Evolutionary conservation across 2,797 vertebrate species (phyloP).

Genomic region (Neosilurus mollespiculum): DNA sequence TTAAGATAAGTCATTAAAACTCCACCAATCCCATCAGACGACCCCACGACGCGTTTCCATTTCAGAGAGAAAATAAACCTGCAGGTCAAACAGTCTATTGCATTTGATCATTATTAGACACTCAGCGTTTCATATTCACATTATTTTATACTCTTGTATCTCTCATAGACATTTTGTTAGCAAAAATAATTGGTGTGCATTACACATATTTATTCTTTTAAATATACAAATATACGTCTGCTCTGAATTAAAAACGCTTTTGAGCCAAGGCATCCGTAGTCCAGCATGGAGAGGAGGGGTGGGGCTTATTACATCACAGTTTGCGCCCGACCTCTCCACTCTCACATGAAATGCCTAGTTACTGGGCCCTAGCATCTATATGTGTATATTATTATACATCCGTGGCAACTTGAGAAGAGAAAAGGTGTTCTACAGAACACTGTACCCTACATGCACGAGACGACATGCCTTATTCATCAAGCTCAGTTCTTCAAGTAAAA

Average conservation of each 20-base stretch:
- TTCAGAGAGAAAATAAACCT: constrained; percentile 49
- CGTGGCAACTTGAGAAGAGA: constrained; percentile 54
- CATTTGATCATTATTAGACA: constrained; percentile 64
- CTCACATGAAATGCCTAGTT: constrained; percentile 31
- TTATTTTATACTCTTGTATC: constrained; percentile 49
- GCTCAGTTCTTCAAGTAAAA: constrained; percentile 64
- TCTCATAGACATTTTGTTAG: constrained; percentile 66
- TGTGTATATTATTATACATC: constrained; percentile 6
- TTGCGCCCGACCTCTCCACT: constrained; percentile 37
- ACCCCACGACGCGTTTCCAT: constrained; percentile 31
- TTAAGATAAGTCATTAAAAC: constrained; percentile 37
- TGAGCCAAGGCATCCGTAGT: constrained; percentile 60
- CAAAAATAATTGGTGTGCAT: constrained; percentile 73
- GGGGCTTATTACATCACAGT: constrained; percentile 49
- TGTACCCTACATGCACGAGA: constrained; percentile 45
- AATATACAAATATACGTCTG: constrained; percentile 72
- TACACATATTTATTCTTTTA: constrained; percentile 61
- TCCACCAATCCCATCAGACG: constrained; percentile 43
- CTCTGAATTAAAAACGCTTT: constrained; percentile 66
- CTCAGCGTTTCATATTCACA: constrained; percentile 49
- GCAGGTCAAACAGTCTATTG: constrained; percentile 65
- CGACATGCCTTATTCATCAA: constrained; percentile 35
- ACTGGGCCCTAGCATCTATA: constrained; percentile 45
- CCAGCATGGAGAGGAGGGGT: constrained; percentile 36
- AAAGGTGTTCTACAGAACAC: constrained; percentile 44